Evolutionary conservation across 2,888 invertebrate species (phyloP).

Genomic region (Hypselothyrea guttata): DNA sequence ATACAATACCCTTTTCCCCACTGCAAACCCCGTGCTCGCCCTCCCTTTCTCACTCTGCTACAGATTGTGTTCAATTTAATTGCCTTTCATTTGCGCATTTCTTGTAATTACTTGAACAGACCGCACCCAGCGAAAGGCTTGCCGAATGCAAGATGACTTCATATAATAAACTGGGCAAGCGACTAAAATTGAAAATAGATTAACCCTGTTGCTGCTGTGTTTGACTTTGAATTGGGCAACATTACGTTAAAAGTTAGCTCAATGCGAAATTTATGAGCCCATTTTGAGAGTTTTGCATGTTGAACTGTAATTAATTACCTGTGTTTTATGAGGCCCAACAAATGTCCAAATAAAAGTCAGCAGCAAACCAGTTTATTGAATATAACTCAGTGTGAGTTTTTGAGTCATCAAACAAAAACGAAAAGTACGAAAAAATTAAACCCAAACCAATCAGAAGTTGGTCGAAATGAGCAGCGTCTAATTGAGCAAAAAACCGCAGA

Average conservation of each 20-base stretch:
- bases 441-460: constrained; percentile 23
- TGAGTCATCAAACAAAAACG: constrained; percentile 36
- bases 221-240: constrained; percentile 34
- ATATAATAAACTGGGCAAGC: constrained; percentile 34
- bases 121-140: constrained; percentile 40
- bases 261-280: constrained; percentile 45
- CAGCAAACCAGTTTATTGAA: constrained; percentile 51
- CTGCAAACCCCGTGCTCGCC: background rate
- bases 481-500: constrained; percentile 63
- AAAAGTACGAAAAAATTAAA: background rate
- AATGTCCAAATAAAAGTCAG: constrained; percentile 68
- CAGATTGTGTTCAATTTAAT: constrained; percentile 38
- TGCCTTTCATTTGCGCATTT: constrained; percentile 45
- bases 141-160: constrained; percentile 48
- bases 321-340: constrained; percentile 45
- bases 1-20: background rate
- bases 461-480: constrained; percentile 47
- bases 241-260: constrained; percentile 31
- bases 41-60: background rate
- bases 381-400: constrained; percentile 34
- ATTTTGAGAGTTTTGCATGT: constrained; percentile 67
- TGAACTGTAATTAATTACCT: constrained; percentile 64
- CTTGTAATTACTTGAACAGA: constrained; percentile 48
- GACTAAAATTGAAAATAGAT: constrained; percentile 59
- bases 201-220: constrained; percentile 16